Conservation (phyloP, 2,888 invertebrate species). For the Melinopterus prodromus region DNA sequence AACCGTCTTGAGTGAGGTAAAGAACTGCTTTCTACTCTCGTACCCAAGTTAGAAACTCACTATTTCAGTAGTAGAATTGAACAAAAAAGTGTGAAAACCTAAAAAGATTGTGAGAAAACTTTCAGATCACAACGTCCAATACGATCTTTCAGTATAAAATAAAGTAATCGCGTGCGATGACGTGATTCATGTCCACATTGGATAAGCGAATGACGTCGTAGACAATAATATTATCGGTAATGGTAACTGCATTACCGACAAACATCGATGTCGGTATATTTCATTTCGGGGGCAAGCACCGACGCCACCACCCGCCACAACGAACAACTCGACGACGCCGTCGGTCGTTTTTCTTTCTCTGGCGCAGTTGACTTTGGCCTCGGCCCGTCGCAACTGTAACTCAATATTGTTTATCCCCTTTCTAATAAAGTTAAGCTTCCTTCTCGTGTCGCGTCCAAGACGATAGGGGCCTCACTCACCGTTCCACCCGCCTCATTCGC, state of each 20-base stretch:
- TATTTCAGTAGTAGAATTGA: too few relatives aligned
- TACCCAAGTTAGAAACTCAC: too few relatives aligned
- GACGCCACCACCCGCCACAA: background rate
- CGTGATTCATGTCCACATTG: background rate
- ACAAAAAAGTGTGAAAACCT: too few relatives aligned
- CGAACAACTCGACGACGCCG: slow-evolving; percentile 9
- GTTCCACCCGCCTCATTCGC: background rate
- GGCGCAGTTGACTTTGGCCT: slow-evolving; percentile 7
- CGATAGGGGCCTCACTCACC: background rate
- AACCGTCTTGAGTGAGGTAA: too few relatives aligned
- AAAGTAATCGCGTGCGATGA: background rate
- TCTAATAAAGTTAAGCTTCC: slow-evolving; percentile 26
- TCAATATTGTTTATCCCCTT: slow-evolving; percentile 30
- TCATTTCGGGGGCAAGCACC: slow-evolving; percentile 14
- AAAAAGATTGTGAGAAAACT: too few relatives aligned
- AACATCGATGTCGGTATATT: slow-evolving; percentile 23
- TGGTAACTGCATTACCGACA: slow-evolving; percentile 24
- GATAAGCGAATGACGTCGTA: background rate
- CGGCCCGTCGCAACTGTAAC: slow-evolving; percentile 13
- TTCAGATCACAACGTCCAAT: too few relatives aligned
- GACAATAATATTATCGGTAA: slow-evolving; percentile 17
- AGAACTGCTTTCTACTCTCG: too few relatives aligned
- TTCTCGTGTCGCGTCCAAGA: background rate
- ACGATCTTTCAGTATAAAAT: too few relatives aligned
- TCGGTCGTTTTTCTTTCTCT: slow-evolving; percentile 9